These are phyloP conservation scores for Dryoscopus gambensis DNA, from an alignment of 2,113 vertebrate species.

Conservation along the genomic window DNA sequence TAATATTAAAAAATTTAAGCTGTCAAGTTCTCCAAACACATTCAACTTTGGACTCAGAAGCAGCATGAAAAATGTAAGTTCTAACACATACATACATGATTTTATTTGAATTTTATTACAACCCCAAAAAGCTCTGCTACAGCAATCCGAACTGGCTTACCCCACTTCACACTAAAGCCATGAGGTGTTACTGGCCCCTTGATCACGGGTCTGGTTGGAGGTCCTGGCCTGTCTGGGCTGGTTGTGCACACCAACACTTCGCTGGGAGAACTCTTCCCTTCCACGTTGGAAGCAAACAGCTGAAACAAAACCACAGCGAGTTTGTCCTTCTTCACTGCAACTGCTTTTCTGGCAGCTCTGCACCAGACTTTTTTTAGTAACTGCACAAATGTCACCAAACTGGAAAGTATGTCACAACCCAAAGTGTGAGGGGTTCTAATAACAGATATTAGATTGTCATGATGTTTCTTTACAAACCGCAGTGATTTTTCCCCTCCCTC, in stretches of 20 bases:
- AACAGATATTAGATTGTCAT: neutral
- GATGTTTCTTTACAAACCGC: neutral
- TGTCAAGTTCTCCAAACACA: neutral
- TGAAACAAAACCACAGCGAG: conserved; percentile 53
- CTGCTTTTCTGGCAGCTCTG: neutral
- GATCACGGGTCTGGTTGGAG: conserved; percentile 83
- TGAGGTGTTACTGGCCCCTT: conserved; percentile 79
- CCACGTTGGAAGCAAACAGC: conserved; percentile 91
- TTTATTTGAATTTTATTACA: neutral
- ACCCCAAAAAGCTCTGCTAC: neutral
- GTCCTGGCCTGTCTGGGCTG: conserved; percentile 91
- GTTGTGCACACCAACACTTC: conserved; percentile 94
- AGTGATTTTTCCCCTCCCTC: neutral
- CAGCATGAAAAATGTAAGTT: neutral
- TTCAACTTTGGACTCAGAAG: neutral
- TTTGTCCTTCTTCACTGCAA: neutral
- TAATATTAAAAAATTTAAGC: neutral
- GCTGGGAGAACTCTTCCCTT: conserved; percentile 92
- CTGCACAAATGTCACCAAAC: neutral
- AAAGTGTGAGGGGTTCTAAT: neutral
- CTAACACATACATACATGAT: fast-evolving
- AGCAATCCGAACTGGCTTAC: conserved; percentile 66
- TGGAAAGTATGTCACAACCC: neutral
- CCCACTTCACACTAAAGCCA: conserved; percentile 90
- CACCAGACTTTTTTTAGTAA: neutral